Evolutionary conservation across 2,113 vertebrate species (phyloP), one percentile per base, ranked within the genome.

Genomic region (Onychorhynchus coronatus): DNA sequence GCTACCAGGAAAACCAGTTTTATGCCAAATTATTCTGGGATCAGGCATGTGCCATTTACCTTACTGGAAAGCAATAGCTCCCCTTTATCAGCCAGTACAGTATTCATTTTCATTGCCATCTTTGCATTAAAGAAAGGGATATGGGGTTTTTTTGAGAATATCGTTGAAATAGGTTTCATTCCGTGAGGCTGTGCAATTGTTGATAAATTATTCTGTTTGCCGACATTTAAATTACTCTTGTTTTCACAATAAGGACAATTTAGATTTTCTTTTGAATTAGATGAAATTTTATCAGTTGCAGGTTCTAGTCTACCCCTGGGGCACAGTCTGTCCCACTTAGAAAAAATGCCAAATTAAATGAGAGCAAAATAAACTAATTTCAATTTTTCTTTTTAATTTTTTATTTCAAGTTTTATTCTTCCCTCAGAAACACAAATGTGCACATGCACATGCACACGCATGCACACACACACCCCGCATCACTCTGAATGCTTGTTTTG

Each of bases 61-160:
- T 92, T 91, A 96, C 79, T 96, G 93, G 95, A 97, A 94, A 86
- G 96, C 76, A 92, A 75, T 93, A 93, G 44, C 49, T 94, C 53
- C 73, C 68, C 79, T 96, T 97, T 96, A 95, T 97, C 96, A 92
- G 79, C 35, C 72, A 35, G 68, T 92, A 92, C 95, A 94, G 83
- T 91, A 92, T 85, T 96, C 93, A 81, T 95, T 96, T 94, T 95
- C 86, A 96, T 95, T 93, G 79, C 76, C 76, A 88, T 96, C 92
- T 89, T 89, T 95, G 55, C 82, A 35, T 71, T 94, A 68, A 95
- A 85, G 68, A 92, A 96, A 91, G 5, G 67, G 20, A 58, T 85
- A 71, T 30, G 81, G 47, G 52, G 95, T 95, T 78, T 96, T 75
- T 83, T 66, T 78, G 89, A 88, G 72, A 88, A 88, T 30, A 83